A percentile compares a stretch with the other conserved stretches of the same genome.
These are phyloP conservation scores for Characodon lateralis DNA, from an alignment of 2,797 vertebrate genomes.

Conservation along the genomic window DNA sequence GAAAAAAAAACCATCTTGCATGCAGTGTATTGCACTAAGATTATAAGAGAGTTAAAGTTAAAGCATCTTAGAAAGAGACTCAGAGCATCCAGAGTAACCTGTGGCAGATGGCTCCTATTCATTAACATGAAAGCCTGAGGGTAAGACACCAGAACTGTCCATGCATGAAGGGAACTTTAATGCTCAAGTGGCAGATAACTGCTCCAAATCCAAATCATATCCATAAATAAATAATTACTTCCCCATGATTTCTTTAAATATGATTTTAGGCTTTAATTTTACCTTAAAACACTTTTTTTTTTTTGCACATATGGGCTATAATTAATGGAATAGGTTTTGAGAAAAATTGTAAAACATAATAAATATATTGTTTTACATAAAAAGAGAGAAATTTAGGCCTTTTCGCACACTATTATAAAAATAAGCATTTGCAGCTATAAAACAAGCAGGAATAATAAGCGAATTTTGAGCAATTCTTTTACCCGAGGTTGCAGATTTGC, in stretches of 20 bases:
- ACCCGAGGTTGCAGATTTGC: constrained; percentile 39
- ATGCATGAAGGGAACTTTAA: background rate
- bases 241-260: background rate
- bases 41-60: background rate
- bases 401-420: background rate
- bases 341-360: background rate
- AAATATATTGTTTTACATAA: background rate
- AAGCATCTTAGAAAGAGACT: background rate
- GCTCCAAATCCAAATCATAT: background rate
- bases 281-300: background rate
- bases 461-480: constrained; percentile 44
- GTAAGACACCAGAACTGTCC: background rate
- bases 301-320: no score
- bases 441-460: constrained; percentile 56
- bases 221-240: background rate
- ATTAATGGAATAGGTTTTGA: background rate
- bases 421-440: constrained; percentile 36
- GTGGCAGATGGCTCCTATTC: background rate
- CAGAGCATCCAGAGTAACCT: background rate
- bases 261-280: background rate
- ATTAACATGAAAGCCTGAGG: background rate
- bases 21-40: background rate
- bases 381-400: background rate
- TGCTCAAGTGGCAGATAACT: background rate
- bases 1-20: background rate